phyloP scores from a whole-genome alignment of 2,113 vertebrate genomes.

The Phoenicopterus ruber region DNA sequence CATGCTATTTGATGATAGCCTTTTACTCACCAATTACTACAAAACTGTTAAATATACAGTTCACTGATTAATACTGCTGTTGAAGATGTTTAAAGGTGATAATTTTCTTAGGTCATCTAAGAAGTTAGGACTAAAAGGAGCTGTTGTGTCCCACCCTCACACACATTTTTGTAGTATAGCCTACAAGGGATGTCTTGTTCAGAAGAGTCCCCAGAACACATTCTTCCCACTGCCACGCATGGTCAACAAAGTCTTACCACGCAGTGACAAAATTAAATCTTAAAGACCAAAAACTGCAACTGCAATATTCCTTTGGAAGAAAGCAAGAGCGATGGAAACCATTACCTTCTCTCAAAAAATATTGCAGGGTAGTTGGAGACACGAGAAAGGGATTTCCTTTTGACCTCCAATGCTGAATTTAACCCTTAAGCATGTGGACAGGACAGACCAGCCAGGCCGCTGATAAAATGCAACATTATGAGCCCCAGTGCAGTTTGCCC shows the following conservation, averaged over 20 bases:
- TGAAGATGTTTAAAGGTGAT: not conserved
- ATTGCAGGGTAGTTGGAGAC: not conserved
- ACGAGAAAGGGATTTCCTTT: not conserved
- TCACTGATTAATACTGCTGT: not conserved
- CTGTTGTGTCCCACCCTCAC: not conserved
- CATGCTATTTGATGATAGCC: not conserved
- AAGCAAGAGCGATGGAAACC: not conserved
- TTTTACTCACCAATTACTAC: not conserved
- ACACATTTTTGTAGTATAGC: not conserved
- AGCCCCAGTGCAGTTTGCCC: not conserved
- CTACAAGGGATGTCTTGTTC: not conserved
- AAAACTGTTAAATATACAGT: not conserved
- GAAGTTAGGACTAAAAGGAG: not conserved
- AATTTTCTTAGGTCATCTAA: not conserved
- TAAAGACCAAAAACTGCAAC: not conserved
- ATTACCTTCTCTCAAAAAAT: not conserved
- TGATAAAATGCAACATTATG: not conserved
- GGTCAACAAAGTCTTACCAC: not conserved
- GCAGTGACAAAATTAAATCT: not conserved
- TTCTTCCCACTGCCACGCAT: not conserved
- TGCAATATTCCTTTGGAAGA: not conserved
- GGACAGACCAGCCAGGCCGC: not conserved
- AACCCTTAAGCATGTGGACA: not conserved
- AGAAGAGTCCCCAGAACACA: not conserved
- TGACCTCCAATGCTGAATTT: not conserved